Conservation (phyloP, 1,140 invertebrate species). For the Belonocnema kinseyi region DNA sequence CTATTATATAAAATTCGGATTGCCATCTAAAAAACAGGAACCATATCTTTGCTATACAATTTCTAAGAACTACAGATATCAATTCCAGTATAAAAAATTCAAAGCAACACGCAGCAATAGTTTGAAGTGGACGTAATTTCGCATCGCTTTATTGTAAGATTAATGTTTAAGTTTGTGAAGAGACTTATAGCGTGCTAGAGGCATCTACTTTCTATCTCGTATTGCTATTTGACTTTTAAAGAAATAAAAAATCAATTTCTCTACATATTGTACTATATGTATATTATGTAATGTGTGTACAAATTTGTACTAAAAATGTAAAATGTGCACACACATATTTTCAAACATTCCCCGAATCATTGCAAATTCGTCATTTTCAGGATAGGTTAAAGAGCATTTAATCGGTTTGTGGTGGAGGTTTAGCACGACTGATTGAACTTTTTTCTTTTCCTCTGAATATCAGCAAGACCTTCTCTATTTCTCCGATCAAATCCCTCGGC, state of each 20-base stretch:
- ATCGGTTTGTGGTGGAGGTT: not conserved
- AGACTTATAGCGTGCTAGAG: slow-evolving; percentile 9
- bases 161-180: slow-evolving; percentile 7
- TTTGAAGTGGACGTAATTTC: slow-evolving; percentile 23
- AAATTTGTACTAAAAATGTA: too few species aligned
- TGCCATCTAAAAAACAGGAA: not conserved
- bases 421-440: not conserved
- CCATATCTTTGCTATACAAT: not conserved
- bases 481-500: slow-evolving; percentile 40
- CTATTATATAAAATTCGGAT: too few species aligned
- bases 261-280: too few species aligned
- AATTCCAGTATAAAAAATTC: slow-evolving; percentile 4
- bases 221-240: slow-evolving; percentile 6
- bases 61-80: slow-evolving; percentile 4
- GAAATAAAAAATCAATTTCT: not conserved
- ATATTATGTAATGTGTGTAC: too few species aligned
- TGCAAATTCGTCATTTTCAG: slow-evolving; percentile 1
- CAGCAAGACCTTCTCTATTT: slow-evolving; percentile 33
- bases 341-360: not conserved
- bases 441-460: not conserved
- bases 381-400: not conserved
- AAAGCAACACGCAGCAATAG: slow-evolving; percentile 6
- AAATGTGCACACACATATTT: too few species aligned
- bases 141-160: slow-evolving; percentile 3
- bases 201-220: not conserved